A percentile compares a stretch with the other conserved stretches of the same genome.
Conservation (phyloP, 2,113 vertebrate species). For the Pitta sordida region DNA sequence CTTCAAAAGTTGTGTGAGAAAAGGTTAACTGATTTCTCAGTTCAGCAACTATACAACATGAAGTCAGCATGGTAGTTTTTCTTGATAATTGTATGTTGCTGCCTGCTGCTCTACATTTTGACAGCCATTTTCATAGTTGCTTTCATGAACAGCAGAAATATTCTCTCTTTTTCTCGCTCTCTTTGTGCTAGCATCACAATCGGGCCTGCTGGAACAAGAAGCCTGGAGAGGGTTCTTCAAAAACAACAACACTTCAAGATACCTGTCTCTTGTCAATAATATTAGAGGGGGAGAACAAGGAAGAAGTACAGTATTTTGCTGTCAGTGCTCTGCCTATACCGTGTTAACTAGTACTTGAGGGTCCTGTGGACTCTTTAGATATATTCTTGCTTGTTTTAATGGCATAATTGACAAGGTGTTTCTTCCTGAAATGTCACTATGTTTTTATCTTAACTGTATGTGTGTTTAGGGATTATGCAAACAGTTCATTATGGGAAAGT, state of each 20-base stretch:
- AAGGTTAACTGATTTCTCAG: constrained; percentile 78
- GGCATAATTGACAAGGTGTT: constrained; percentile 38
- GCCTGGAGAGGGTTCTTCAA: constrained; percentile 78
- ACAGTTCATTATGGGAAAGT: constrained; percentile 42
- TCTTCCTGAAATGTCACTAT: constrained; percentile 50
- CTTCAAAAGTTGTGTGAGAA: constrained; percentile 71
- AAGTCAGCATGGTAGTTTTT: constrained; percentile 77
- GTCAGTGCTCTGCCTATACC: constrained; percentile 62
- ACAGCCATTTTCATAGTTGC: constrained; percentile 83
- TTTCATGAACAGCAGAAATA: constrained; percentile 81
- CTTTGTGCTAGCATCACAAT: constrained; percentile 77
- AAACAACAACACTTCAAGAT: constrained; percentile 77
- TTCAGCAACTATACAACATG: constrained; percentile 77
- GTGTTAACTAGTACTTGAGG: constrained; percentile 60
- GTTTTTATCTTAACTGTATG: constrained; percentile 47
- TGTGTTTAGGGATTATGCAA: constrained; percentile 47
- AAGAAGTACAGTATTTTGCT: constrained; percentile 63
- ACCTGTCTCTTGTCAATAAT: constrained; percentile 72
- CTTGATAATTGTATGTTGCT: constrained; percentile 84
- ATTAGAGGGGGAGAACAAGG: constrained; percentile 50
- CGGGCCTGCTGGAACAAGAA: constrained; percentile 73
- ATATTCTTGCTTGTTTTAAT: constrained; percentile 58
- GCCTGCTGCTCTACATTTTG: constrained; percentile 80
- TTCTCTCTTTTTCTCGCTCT: constrained; percentile 74
- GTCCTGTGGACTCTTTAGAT: constrained; percentile 57